Evolutionary conservation across 2,888 invertebrate genomes (phyloP).

Genomic region (Pandemis cinnamomeana): DNA sequence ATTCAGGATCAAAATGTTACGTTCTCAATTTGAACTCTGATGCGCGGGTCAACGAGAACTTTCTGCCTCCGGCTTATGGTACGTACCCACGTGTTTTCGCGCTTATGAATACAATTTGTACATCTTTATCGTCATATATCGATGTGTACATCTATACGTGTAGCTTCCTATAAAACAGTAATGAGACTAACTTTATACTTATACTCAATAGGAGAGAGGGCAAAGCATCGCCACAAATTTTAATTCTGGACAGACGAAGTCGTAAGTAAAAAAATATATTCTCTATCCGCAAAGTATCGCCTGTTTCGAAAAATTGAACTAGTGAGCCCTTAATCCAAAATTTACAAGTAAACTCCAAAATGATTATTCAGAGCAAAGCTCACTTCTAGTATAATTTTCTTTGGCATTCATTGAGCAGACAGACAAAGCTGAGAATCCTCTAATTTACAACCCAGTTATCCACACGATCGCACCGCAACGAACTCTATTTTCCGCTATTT

Average conservation of each 20-base stretch:
- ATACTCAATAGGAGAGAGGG: too few species aligned
- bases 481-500: constrained; percentile 40
- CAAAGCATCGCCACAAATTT: too few species aligned
- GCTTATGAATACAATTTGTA: not conserved
- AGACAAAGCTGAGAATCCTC: constrained; percentile 19
- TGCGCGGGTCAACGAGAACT: constrained; percentile 14
- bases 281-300: too few species aligned
- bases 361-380: not conserved
- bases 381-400: constrained; percentile 24
- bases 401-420: constrained; percentile 29
- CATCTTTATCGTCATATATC: not conserved
- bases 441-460: constrained; percentile 33
- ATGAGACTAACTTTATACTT: too few species aligned
- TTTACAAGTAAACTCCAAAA: not conserved
- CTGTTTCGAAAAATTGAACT: not conserved
- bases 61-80: constrained; percentile 2
- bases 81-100: constrained; percentile 7
- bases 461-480: constrained; percentile 33
- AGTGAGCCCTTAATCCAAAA: not conserved
- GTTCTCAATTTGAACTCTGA: constrained; percentile 28
- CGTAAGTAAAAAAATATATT: too few species aligned
- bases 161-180: too few species aligned
- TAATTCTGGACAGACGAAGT: too few species aligned
- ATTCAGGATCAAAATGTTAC: not conserved
- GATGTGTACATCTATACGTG: too few species aligned